Evolutionary conservation across 2,888 invertebrate genomes (phyloP), one percentile per base, ranked within the genome.

Genomic region (Monochamus alternatus): DNA sequence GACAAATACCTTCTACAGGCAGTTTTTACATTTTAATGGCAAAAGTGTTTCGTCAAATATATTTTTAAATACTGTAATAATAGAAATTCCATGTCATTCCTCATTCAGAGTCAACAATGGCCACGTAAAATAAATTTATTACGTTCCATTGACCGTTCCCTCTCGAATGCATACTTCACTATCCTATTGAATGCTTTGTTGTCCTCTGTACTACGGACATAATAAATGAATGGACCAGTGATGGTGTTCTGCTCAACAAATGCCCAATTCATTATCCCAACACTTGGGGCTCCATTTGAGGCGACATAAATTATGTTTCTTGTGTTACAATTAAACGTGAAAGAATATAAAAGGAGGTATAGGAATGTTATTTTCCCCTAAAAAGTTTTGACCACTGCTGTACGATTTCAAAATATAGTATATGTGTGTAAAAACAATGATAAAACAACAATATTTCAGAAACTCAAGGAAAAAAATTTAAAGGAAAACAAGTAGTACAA

Each of bases 241-340:
- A n/a, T 55, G 55, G 55, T 22, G 14, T 22, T 47, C 47, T 55
- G n/a, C 55, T 14, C 55, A 55, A 55, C 55, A 55, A 55, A 55
- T 55, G n/a, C n/a, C 55, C 55, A 55, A 55, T 55, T 55, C 55
- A 55, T 55, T 55, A 55, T 22, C 22, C 55, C 55, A 55, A 22
- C 55, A 55, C 14, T 55, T 14, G 55, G 14, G 55, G 55, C n/a
- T 14, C 55, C 55, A 55, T 55, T 55, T 55, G 55, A 55, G 55
- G 55, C 14, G 55, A 55, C 55, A 55, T 55, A 55, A 55, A 55
- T 55, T 55, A 55, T n/a, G 55, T 55, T 2, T 14, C n/a, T 12
- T n/a, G n/a, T 55, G n/a, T 55, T 55, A 22, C n/a, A 14, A 7
- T 55, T 55, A 7, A n/a, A 14, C 5, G 12, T 55, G 55, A 1